phyloP scores from a whole-genome alignment of 2,888 invertebrate genomes.

The Erebia ligea region DNA sequence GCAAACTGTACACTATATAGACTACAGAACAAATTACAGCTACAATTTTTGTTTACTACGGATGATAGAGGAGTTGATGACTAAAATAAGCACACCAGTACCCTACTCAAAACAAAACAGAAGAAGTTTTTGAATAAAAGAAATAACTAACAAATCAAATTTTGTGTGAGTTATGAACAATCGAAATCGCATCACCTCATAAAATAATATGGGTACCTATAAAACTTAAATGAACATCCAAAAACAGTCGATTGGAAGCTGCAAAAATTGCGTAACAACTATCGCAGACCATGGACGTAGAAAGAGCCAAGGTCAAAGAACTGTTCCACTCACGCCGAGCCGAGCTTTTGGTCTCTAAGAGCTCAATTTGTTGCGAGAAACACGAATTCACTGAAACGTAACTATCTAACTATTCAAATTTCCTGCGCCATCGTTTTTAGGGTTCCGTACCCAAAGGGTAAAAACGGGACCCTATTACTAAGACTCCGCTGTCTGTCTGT shows the following conservation, averaged over 20 bases:
- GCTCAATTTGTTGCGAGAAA: slow-evolving; percentile 1
- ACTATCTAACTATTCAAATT: background rate
- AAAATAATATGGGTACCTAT: background rate
- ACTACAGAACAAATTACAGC: no score
- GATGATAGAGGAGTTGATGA: no score
- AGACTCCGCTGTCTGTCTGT: no score
- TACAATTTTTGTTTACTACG: no score
- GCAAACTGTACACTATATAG: no score
- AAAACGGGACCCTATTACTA: no score
- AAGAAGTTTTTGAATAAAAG: no score
- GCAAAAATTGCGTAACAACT: slow-evolving; percentile 37
- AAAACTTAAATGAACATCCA: background rate
- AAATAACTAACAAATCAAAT: background rate
- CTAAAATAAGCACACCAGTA: no score
- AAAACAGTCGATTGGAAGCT: slow-evolving; percentile 24
- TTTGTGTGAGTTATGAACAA: background rate
- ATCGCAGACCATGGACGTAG: slow-evolving; percentile 43
- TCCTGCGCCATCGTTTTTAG: no score
- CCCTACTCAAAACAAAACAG: no score
- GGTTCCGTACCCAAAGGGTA: no score
- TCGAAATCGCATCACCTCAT: background rate
- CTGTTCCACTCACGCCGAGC: slow-evolving; percentile 24
- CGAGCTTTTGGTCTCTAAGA: slow-evolving; percentile 29
- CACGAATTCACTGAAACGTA: slow-evolving; percentile 1
- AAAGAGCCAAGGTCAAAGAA: slow-evolving; percentile 54